phyloP scores from a whole-genome alignment of 2,888 invertebrate species.

The Linnaemya tessellans region DNA sequence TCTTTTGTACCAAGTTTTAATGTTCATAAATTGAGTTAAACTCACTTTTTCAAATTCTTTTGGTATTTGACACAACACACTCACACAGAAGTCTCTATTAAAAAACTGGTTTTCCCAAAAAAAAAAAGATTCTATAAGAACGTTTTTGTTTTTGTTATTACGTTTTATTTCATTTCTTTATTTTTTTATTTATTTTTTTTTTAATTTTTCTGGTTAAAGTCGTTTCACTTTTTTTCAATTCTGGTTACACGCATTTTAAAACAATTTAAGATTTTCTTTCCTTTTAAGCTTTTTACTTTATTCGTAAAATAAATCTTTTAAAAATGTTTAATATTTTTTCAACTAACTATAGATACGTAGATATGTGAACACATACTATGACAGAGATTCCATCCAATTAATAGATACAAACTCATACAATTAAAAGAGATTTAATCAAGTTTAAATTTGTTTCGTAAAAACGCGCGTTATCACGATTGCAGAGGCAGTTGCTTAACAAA shows the following conservation, averaged over 20 bases:
- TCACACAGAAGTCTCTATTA: slow-evolving; percentile 40
- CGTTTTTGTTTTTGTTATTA: slow-evolving; percentile 24
- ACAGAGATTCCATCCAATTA: slow-evolving; percentile 10
- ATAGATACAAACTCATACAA: not conserved
- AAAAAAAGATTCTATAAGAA: slow-evolving; percentile 55
- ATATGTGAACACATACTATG: not conserved
- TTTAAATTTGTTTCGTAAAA: slow-evolving; percentile 57
- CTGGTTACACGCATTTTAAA: not conserved
- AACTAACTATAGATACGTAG: not conserved
- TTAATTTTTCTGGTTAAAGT: not conserved
- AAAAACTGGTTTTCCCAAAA: slow-evolving; percentile 61
- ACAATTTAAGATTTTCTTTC: slow-evolving; percentile 6
- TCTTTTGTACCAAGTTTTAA: slow-evolving; percentile 7
- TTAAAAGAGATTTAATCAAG: slow-evolving; percentile 31
- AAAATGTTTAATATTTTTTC: slow-evolving; percentile 1
- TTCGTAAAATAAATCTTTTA: not conserved
- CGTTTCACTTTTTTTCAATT: slow-evolving; percentile 23
- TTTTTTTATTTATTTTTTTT: too few species aligned
- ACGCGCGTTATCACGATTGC: slow-evolving; percentile 63
- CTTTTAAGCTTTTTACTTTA: not conserved
- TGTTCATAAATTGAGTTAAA: slow-evolving; percentile 47
- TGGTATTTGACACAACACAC: slow-evolving; percentile 33
- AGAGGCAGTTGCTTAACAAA: not conserved
- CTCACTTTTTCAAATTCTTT: slow-evolving; percentile 48
- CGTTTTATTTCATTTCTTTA: slow-evolving; percentile 9